phyloP scores from a whole-genome alignment of 2,797 vertebrate species.

The Bucorvus abyssinicus region DNA sequence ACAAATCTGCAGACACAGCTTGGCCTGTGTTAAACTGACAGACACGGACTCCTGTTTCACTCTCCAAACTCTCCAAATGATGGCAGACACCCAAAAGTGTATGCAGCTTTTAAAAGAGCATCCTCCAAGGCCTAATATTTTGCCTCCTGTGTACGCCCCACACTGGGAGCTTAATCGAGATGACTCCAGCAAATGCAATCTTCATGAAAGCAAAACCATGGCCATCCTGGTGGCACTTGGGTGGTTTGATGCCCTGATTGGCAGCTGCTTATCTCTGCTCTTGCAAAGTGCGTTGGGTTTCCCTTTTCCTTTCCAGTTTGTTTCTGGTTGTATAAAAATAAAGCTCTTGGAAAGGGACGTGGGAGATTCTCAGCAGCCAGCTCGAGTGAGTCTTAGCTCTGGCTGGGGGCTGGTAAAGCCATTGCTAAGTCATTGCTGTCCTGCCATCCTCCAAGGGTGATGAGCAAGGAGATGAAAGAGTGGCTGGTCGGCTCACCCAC shows the following conservation, averaged over 20 bases:
- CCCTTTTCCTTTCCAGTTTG: not conserved
- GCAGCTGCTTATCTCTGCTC: not conserved
- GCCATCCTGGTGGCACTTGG: not conserved
- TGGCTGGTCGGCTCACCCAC: not conserved
- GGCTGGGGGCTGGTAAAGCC: not conserved
- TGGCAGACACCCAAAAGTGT: not conserved
- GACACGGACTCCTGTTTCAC: not conserved
- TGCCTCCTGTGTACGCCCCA: accelerated
- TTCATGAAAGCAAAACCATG: not conserved
- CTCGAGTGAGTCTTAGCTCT: not conserved
- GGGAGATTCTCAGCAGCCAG: not conserved
- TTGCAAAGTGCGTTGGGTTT: not conserved
- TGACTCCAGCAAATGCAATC: accelerated
- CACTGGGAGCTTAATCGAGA: not conserved
- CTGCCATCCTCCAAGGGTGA: not conserved
- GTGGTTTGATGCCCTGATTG: not conserved
- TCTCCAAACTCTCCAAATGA: not conserved
- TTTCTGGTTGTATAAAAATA: not conserved
- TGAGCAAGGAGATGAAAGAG: not conserved
- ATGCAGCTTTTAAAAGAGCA: not conserved
- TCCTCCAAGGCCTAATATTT: not conserved
- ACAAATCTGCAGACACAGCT: not conserved
- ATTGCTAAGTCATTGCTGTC: not conserved
- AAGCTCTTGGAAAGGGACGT: not conserved
- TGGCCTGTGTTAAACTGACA: not conserved